Conservation (phyloP, 2,888 invertebrate species). For the Pycnomerus fuliginosus region DNA sequence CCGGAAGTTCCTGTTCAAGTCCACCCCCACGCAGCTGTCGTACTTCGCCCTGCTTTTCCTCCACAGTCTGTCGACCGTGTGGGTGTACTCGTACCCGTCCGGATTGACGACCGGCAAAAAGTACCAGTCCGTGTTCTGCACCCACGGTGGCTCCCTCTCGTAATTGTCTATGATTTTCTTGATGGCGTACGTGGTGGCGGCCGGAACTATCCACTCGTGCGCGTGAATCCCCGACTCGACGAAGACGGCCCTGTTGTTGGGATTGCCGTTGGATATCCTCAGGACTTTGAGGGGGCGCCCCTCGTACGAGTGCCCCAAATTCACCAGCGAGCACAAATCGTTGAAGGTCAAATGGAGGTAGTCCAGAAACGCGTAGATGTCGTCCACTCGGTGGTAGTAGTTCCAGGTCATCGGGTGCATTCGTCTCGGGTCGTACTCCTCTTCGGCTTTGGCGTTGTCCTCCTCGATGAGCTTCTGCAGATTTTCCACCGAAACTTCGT, state of each 20-base stretch:
- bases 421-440: constrained; percentile 60
- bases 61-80: constrained; percentile 80
- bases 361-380: constrained; percentile 71
- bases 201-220: constrained; percentile 86
- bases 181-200: constrained; percentile 74
- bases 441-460: constrained; percentile 71
- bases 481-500: constrained; percentile 71
- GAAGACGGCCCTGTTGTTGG: constrained; percentile 62
- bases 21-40: constrained; percentile 71
- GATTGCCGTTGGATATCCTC: constrained; percentile 68
- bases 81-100: constrained; percentile 87
- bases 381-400: constrained; percentile 69
- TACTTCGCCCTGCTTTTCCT: constrained; percentile 68
- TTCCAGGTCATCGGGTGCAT: constrained; percentile 72
- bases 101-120: constrained; percentile 76
- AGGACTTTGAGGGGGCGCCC: constrained; percentile 71
- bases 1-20: constrained; percentile 86
- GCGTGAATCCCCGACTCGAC: constrained; percentile 81
- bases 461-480: constrained; percentile 75
- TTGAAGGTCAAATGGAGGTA: constrained; percentile 71
- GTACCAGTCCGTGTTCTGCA: constrained; percentile 82
- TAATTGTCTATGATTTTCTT: constrained; percentile 69
- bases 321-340: constrained; percentile 67
- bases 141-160: constrained; percentile 62
- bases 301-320: constrained; percentile 74